phyloP scores from a whole-genome alignment of 2,113 vertebrate genomes.

The Chloebia gouldiae region DNA sequence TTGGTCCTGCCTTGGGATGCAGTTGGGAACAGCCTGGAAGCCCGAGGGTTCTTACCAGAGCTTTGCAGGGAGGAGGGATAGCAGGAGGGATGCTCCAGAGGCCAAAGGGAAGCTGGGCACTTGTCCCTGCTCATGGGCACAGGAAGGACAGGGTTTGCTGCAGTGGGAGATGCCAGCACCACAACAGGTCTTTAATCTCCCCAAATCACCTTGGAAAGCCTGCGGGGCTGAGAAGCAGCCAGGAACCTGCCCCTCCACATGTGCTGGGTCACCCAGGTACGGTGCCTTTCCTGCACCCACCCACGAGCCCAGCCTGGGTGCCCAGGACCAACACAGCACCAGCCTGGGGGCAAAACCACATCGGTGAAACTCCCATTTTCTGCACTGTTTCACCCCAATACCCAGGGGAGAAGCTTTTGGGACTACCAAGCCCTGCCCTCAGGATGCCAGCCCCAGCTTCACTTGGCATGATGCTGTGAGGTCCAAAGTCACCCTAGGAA shows the following conservation, averaged over 20 bases:
- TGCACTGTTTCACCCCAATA: background rate
- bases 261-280: background rate
- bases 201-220: background rate
- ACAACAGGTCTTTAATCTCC: background rate
- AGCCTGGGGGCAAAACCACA: accelerated
- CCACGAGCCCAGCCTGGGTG: background rate
- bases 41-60: accelerated
- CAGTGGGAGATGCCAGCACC: background rate
- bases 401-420: background rate
- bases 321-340: accelerated
- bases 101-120: background rate
- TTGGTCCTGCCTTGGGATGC: background rate
- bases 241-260: background rate
- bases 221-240: background rate
- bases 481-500: background rate
- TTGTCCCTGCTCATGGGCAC: accelerated
- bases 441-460: background rate
- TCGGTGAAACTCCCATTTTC: accelerated
- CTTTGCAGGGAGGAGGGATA: background rate
- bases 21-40: background rate
- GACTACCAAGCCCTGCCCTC: background rate
- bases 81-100: background rate
- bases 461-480: accelerated
- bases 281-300: background rate
- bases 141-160: background rate